phyloP scores from a whole-genome alignment of 2,888 invertebrate genomes.

The Corythucha ciliata region DNA sequence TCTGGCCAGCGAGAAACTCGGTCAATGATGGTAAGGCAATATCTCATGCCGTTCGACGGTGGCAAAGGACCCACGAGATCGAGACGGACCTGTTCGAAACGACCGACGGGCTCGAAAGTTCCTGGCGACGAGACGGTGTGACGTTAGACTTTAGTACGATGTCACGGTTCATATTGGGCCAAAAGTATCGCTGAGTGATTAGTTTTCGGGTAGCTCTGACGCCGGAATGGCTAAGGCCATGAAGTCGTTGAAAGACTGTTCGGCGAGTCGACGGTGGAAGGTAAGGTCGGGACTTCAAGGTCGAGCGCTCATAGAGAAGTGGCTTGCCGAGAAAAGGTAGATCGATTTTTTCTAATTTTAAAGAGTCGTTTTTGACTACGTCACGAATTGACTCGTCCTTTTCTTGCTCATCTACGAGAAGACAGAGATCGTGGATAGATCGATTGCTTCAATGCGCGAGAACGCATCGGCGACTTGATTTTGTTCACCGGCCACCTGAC shows the following conservation, averaged over 20 bases:
- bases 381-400: too few species aligned
- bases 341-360: neutral
- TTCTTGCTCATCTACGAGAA: too few species aligned
- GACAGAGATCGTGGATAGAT: neutral
- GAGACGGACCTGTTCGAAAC: constrained; percentile 41
- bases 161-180: constrained; percentile 32
- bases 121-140: constrained; percentile 1
- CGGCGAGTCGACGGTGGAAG: constrained; percentile 30
- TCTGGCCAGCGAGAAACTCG: constrained; percentile 40
- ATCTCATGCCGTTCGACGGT: constrained; percentile 34
- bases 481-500: constrained; percentile 11
- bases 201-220: constrained; percentile 24
- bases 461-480: constrained; percentile 25
- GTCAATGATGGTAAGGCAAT: constrained; percentile 39
- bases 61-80: constrained; percentile 43
- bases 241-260: constrained; percentile 30
- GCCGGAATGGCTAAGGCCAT: constrained; percentile 32
- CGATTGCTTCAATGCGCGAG: constrained; percentile 7
- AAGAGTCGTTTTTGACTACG: neutral
- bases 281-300: constrained; percentile 30
- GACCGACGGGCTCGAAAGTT: constrained; percentile 14
- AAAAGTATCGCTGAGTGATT: constrained; percentile 31
- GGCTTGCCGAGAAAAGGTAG: neutral
- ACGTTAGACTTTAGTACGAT: constrained; percentile 34
- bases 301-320: constrained; percentile 30